Evolutionary conservation across 2,888 invertebrate genomes (phyloP), one percentile per base, ranked within the genome.

Genomic region (Caradrina kadenii): DNA sequence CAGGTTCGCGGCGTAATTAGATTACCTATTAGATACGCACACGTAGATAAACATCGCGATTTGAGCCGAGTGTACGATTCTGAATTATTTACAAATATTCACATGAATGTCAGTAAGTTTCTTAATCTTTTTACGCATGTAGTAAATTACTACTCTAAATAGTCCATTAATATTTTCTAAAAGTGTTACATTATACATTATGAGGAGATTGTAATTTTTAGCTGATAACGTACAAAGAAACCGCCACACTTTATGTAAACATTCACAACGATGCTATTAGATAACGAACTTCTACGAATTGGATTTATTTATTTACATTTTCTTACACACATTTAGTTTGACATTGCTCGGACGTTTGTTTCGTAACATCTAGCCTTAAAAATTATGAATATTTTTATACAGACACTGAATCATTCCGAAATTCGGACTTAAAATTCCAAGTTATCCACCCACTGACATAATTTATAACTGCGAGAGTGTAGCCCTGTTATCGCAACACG

Each of bases 11-110:
- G 63, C 73, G 82, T 88, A 90, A 92, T 91, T 90, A 89, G 88
- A 90, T 91, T 90, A 89, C 85, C 85, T 87, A 88, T 90, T 90
- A 87, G 87, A 89, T 86, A 87, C 86, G 87, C 85, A 80, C 39
- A 39, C 39, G 39, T 39, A 13, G 13, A 13, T 73, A 69, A 68
- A 71, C 71, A 81, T 80, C 64, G 80, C 66, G 83, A 85, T 85
- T 84, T 81, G 70, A 83, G 69, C 22, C 55, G 58, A 70, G 69
- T 65, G 55, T 56, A 56, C 63, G 58, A 70, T 74, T 61, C 35
- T 60, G 55, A 63, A 68, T 67, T 68, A 52, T 55, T 55, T 35
- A 26, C 50, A 52, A 45, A 61, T 50, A 22, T 60, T 61, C 5
- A 42, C 42, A 50, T 58, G n/a, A 11, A 22, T 19, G 35, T 22